Percentiles rank a stretch among this genome's conserved stretches.
Conservation (phyloP, 1,140 invertebrate species). For the Pissodes strobi region DNA sequence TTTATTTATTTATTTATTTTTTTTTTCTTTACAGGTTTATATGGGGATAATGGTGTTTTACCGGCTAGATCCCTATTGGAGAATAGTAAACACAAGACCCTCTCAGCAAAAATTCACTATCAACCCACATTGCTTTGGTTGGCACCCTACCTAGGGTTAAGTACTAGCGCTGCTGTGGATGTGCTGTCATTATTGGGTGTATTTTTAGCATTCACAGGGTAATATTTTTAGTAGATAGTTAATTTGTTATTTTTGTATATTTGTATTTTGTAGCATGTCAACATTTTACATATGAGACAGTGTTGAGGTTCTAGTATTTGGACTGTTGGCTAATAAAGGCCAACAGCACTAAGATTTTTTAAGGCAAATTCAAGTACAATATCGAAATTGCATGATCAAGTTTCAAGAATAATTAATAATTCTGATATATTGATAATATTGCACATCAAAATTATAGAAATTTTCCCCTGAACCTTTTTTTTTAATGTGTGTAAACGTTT, state of each 20-base stretch:
- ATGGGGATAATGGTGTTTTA: conserved; percentile 79
- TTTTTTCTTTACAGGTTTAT: conserved; percentile 65
- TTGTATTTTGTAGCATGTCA: neutral
- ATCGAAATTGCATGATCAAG: too few species aligned
- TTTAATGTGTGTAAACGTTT: too few species aligned
- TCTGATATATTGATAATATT: too few species aligned
- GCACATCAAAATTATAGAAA: too few species aligned
- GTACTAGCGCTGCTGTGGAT: conserved; percentile 73
- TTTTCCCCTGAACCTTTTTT: too few species aligned
- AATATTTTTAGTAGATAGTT: conserved; percentile 43
- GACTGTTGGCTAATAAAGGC: too few species aligned
- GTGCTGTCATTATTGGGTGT: conserved; percentile 70
- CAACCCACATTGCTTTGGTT: conserved; percentile 75
- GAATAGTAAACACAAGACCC: conserved; percentile 55
- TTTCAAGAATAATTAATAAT: too few species aligned
- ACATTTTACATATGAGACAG: too few species aligned
- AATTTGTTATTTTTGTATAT: neutral
- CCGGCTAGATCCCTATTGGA: conserved; percentile 69
- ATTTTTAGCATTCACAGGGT: conserved; percentile 69
- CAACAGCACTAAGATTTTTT: too few species aligned
- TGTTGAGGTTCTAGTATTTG: too few species aligned
- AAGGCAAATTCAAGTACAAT: too few species aligned
- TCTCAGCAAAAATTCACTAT: conserved; percentile 63
- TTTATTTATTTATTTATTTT: too few species aligned
- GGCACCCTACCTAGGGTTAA: conserved; percentile 69